phyloP scores from a whole-genome alignment of 92 coral and sea anemone species.

The Porites divaricata region DNA sequence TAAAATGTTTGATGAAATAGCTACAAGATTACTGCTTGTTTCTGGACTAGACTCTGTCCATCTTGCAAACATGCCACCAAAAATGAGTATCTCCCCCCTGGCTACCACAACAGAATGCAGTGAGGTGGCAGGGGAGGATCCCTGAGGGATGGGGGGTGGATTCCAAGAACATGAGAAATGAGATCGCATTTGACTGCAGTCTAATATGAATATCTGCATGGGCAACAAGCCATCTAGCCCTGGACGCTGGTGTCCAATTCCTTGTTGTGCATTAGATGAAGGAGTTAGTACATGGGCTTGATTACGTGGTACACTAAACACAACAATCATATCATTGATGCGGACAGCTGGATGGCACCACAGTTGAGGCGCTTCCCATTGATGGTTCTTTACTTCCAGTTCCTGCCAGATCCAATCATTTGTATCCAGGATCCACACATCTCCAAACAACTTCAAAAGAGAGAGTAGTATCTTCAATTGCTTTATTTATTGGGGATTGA shows the following conservation, averaged over 20 bases:
- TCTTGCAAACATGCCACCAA: slow-evolving; percentile 83
- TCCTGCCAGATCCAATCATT: slow-evolving; percentile 90
- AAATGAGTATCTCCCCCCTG: slow-evolving; percentile 83
- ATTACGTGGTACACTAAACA: slow-evolving; percentile 74
- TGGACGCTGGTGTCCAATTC: slow-evolving; percentile 15
- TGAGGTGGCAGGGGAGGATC: slow-evolving; percentile 70
- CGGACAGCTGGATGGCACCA: slow-evolving; percentile 96
- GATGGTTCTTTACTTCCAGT: slow-evolving; percentile 65
- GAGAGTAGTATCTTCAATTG: not conserved
- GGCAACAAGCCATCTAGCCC: slow-evolving; percentile 55
- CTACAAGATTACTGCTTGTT: slow-evolving; percentile 47
- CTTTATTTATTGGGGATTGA: not conserved
- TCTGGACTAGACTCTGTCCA: slow-evolving; percentile 34
- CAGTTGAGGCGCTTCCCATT: slow-evolving; percentile 91
- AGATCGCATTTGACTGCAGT: slow-evolving; percentile 77
- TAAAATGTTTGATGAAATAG: slow-evolving; percentile 51
- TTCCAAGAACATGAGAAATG: slow-evolving; percentile 72
- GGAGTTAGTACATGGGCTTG: slow-evolving; percentile 41
- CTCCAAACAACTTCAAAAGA: slow-evolving; percentile 77
- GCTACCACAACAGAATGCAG: slow-evolving; percentile 88
- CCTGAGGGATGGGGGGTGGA: slow-evolving; percentile 38
- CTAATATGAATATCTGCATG: slow-evolving; percentile 75
- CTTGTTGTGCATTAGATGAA: slow-evolving; percentile 12
- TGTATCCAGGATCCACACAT: slow-evolving; percentile 91
- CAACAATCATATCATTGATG: slow-evolving; percentile 69